Percentiles rank a stretch among this genome's conserved stretches.
These are phyloP conservation scores for Cuculus canorus DNA, from an alignment of 2,797 vertebrate genomes.

Conservation along the genomic window DNA sequence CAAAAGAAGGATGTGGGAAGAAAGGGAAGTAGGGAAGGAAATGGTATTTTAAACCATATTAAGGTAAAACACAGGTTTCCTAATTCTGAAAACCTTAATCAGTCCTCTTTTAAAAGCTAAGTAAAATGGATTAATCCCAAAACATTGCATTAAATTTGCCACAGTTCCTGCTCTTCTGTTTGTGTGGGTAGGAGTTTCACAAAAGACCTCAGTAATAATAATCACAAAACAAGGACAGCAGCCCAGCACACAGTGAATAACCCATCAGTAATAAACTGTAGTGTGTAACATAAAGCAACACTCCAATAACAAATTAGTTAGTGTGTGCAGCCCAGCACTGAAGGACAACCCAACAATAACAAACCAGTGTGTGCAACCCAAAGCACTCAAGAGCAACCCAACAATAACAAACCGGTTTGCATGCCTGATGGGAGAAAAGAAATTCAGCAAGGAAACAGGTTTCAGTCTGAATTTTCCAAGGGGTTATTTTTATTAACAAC, in stretches of 20 bases:
- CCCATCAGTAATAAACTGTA: slow-evolving; percentile 39
- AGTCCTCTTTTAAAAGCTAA: slow-evolving; percentile 2
- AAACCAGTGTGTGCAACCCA: slow-evolving; percentile 68
- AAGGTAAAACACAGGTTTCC: slow-evolving; percentile 26
- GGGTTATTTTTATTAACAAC: slow-evolving; percentile 68
- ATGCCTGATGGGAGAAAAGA: slow-evolving; percentile 62
- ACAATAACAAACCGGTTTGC: slow-evolving; percentile 69
- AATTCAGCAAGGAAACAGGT: slow-evolving; percentile 53
- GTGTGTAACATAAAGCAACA: slow-evolving; percentile 39
- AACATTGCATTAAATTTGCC: slow-evolving; percentile 37
- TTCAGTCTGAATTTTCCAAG: slow-evolving; percentile 62
- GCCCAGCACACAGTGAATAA: slow-evolving; percentile 16
- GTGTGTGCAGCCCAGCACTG: slow-evolving; percentile 11
- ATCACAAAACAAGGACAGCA: slow-evolving; percentile 26
- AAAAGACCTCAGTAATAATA: slow-evolving; percentile 51
- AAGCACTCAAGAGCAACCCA: slow-evolving; percentile 56
- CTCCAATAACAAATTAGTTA: slow-evolving; percentile 67
- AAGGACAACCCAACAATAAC: slow-evolving; percentile 71
- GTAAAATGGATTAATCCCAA: slow-evolving; percentile 23
- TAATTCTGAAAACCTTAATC: slow-evolving; percentile 51
- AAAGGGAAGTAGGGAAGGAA: slow-evolving; percentile 67
- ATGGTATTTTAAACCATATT: slow-evolving; percentile 42
- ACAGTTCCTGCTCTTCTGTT: slow-evolving; percentile 24
- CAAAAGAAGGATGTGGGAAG: slow-evolving; percentile 63
- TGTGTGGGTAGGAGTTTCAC: slow-evolving; percentile 45